These are phyloP conservation scores for Brenthis daphne DNA, from an alignment of 2,888 invertebrate genomes.

Conservation along the genomic window DNA sequence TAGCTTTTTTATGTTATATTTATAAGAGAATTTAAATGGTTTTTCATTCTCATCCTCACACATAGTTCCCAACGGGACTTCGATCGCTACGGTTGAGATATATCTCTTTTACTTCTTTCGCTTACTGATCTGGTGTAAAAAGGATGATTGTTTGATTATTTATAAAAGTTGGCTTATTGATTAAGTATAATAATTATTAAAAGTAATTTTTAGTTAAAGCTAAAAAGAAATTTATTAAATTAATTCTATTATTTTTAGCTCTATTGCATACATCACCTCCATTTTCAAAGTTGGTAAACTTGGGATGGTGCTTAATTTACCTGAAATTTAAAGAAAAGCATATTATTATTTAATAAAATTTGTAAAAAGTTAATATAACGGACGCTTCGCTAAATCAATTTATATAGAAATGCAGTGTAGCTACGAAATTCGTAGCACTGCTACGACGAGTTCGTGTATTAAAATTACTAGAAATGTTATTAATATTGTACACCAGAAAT, in stretches of 20 bases:
- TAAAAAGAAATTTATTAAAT: too few species aligned
- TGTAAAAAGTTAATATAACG: not conserved
- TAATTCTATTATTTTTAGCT: not conserved
- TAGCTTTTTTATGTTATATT: too few species aligned
- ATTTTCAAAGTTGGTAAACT: not conserved
- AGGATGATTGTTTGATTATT: too few species aligned
- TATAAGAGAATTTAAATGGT: too few species aligned
- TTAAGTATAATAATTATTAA: too few species aligned
- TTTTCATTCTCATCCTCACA: too few species aligned
- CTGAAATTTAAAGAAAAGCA: constrained; percentile 8
- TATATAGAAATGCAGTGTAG: not conserved
- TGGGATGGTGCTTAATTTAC: not conserved
- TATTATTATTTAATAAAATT: not conserved
- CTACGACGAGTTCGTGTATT: not conserved
- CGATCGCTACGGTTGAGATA: too few species aligned
- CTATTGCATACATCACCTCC: not conserved
- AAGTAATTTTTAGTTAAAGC: too few species aligned
- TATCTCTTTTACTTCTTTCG: too few species aligned
- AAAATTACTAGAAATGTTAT: not conserved
- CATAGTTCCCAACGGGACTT: too few species aligned
- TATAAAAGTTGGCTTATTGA: too few species aligned
- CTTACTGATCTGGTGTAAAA: too few species aligned
- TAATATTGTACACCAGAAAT: not conserved
- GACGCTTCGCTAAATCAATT: not conserved
- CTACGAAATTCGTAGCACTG: not conserved